Evolutionary conservation across 1,140 invertebrate genomes (phyloP), one percentile per base, ranked within the genome.

Genomic region (Bemisia tabaci): DNA sequence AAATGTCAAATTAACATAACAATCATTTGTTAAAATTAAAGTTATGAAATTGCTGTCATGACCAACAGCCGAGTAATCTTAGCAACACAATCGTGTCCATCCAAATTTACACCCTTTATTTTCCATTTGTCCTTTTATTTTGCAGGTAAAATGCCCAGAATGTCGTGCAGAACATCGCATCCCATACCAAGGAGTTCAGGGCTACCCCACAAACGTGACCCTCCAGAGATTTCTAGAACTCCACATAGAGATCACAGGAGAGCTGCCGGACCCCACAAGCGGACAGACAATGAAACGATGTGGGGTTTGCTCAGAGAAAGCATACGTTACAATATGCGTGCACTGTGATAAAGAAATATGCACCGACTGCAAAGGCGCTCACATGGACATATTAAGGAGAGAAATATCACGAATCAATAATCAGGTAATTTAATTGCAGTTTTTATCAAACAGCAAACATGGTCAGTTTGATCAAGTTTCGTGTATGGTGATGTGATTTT

Each of bases 161-260:
- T 99, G 97, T 76, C 85, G 96, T 66, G 92, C 94, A 63, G 95
- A 98, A 81, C 95, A 98, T 81, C 84, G 93, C 67, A 94, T 98
- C 73, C 95, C 95, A 59, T 96, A 95, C 78, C 92, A 96, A 79
- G 95, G 95, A 27, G 91, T 97, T 22, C 92, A 94, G 79, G 91
- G 90, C 23, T 96, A 95, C 77, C 95, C 94, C 59, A 96, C 92
- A 71, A 98, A 98, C 79, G 93, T 97, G 2, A 98, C 95, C 26
- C 82, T 98, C 25, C 92, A 95, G 78, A 82, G 94, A 62, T 98
- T 98, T 79, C 81, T 98, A 67, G 95, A 98, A 77, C 83, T 97
- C 59, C 95, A 94, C 75, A 91, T 94, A 77, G 90, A 95, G 79
- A 95, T 95, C 68, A 94, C 92, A 26, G 91, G 92, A 68, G 91